Percentiles rank a stretch among this genome's conserved stretches.
Evolutionary conservation across 2,888 invertebrate species (phyloP).

Genomic region (Ptychoptera contaminata): DNA sequence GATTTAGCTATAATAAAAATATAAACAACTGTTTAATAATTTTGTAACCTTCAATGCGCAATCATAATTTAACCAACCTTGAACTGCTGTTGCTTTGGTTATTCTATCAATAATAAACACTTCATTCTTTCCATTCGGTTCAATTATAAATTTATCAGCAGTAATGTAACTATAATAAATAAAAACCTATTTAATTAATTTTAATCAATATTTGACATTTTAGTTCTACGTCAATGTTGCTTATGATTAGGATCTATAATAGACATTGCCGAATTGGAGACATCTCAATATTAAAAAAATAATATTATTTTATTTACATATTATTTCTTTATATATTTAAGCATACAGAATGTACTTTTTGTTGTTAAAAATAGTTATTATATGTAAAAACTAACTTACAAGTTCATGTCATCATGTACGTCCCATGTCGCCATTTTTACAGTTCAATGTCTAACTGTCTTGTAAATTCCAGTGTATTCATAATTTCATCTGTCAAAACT

Average conservation of each 20-base stretch:
- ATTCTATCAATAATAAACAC: conserved; percentile 73
- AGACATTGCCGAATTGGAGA: background rate
- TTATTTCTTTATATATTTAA: background rate
- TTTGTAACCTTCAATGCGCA: background rate
- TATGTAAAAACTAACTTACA: conserved; percentile 36
- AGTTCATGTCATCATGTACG: conserved; percentile 57
- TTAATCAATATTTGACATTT: background rate
- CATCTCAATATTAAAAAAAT: too few relatives aligned
- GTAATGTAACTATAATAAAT: conserved; percentile 55
- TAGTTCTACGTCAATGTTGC: background rate
- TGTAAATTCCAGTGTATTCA: background rate
- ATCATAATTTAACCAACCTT: conserved; percentile 35
- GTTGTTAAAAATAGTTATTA: background rate
- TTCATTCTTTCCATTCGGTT: conserved; percentile 59
- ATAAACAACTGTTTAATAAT: background rate
- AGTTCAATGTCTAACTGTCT: background rate
- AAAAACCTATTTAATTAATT: conserved; percentile 8
- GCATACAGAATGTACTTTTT: background rate
- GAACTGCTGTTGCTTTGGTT: conserved; percentile 51
- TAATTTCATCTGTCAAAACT: background rate
- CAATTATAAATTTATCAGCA: conserved; percentile 78
- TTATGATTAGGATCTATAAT: background rate
- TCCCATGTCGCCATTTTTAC: conserved; percentile 15
- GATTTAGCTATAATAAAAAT: conserved; percentile 29
- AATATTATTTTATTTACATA: background rate